Evolutionary conservation across 2,888 invertebrate genomes (phyloP).

Genomic region (Rhingia rostrata): DNA sequence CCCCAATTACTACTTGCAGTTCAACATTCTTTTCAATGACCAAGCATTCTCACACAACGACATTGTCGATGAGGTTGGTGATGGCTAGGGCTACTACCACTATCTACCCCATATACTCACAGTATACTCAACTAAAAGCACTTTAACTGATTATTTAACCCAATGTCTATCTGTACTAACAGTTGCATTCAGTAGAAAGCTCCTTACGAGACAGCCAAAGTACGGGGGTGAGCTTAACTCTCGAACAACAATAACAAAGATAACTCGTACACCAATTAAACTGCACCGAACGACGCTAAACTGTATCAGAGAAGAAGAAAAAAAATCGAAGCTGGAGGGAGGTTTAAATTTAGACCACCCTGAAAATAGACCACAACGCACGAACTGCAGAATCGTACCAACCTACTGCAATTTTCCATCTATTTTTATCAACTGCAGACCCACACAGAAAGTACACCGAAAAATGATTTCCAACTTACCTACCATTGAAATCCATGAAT

Average conservation of each 20-base stretch:
- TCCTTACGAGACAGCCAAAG: slow-evolving; percentile 14
- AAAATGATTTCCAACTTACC: slow-evolving; percentile 54
- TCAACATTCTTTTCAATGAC: slow-evolving; percentile 69
- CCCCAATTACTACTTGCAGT: slow-evolving; percentile 31
- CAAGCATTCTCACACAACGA: slow-evolving; percentile 39
- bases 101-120: background rate
- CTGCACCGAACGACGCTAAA: background rate
- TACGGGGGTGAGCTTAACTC: slow-evolving; percentile 31
- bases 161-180: slow-evolving; percentile 39
- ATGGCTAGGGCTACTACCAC: too few relatives aligned
- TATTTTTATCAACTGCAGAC: slow-evolving; percentile 40
- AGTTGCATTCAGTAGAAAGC: slow-evolving; percentile 57
- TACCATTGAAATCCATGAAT: slow-evolving; percentile 73
- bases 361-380: slow-evolving; percentile 44
- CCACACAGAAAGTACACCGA: background rate
- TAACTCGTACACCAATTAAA: slow-evolving; percentile 34
- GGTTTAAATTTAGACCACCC: slow-evolving; percentile 36
- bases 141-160: slow-evolving; percentile 70
- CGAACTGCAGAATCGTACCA: slow-evolving; percentile 18
- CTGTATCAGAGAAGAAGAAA: background rate
- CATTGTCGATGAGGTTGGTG: background rate
- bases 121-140: slow-evolving; percentile 51
- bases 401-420: slow-evolving; percentile 11
- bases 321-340: slow-evolving; percentile 40
- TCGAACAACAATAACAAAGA: slow-evolving; percentile 20